Evolutionary conservation across 2,113 vertebrate genomes (phyloP).

Genomic region (Tiliqua scincoides): DNA sequence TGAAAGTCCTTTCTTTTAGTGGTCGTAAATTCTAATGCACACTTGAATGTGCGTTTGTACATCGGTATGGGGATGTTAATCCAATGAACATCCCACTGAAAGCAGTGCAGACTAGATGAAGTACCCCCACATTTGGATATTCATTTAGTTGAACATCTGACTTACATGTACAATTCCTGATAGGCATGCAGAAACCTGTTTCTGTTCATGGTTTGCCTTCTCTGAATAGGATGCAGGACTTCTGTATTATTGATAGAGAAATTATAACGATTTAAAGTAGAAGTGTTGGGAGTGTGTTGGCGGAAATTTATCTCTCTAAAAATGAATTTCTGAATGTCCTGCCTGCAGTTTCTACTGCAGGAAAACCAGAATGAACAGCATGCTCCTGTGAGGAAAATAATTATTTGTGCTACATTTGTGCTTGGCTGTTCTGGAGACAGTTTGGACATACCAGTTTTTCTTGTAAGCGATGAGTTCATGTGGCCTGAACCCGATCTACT

Average conservation of each 20-base stretch:
- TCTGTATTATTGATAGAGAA: not conserved
- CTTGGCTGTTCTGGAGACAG: not conserved
- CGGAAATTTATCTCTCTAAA: not conserved
- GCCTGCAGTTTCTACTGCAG: not conserved
- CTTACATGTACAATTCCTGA: not conserved
- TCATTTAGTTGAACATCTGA: not conserved
- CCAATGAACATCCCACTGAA: not conserved
- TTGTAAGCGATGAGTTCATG: not conserved
- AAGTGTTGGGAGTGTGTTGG: not conserved
- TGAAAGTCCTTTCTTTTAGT: too few species aligned
- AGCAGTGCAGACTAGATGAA: not conserved
- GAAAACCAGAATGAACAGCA: not conserved
- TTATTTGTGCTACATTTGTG: not conserved
- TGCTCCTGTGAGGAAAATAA: constrained; percentile 21
- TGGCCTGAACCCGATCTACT: not conserved
- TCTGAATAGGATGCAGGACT: not conserved
- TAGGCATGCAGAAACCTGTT: not conserved
- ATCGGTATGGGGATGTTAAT: not conserved
- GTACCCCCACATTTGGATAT: not conserved
- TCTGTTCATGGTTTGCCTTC: not conserved
- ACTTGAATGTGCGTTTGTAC: not conserved
- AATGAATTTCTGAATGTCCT: not conserved
- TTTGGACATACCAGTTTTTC: constrained; percentile 8
- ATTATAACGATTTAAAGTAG: not conserved
- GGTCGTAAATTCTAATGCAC: too few species aligned